Percentiles rank a stretch among this genome's conserved stretches.
Conservation (phyloP, 2,797 vertebrate species). For the Trachops cirrhosus region DNA sequence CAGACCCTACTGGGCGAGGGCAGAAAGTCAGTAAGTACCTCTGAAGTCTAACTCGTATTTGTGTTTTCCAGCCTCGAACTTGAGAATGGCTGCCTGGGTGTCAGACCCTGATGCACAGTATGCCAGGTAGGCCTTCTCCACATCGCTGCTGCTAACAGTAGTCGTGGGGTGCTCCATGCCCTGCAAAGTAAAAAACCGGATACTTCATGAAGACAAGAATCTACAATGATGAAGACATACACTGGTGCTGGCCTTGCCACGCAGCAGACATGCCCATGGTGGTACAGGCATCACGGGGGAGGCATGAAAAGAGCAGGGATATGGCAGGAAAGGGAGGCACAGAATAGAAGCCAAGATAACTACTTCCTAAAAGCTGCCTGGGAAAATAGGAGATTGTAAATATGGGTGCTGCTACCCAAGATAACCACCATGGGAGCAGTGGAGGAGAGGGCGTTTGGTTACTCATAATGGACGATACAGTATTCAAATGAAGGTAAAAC, state of each 20-base stretch:
- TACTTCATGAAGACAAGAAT: not conserved
- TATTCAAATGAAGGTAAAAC: not conserved
- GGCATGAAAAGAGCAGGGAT: not conserved
- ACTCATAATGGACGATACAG: not conserved
- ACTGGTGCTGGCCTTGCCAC: not conserved
- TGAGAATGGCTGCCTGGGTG: conserved; percentile 73
- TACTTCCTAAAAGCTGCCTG: not conserved
- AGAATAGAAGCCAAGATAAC: not conserved
- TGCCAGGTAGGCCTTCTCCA: conserved; percentile 90
- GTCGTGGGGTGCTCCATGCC: conserved; percentile 74
- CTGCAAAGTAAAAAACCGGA: conserved; percentile 78
- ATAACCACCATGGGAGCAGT: not conserved
- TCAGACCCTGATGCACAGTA: conserved; percentile 72
- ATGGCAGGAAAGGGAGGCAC: not conserved
- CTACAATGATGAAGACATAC: not conserved
- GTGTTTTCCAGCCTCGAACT: conserved; percentile 85
- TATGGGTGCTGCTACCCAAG: not conserved
- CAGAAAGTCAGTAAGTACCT: conserved; percentile 63
- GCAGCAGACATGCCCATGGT: not conserved
- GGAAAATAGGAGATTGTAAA: not conserved
- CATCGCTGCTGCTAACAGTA: conserved; percentile 84
- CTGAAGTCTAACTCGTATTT: conserved; percentile 88
- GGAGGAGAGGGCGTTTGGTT: not conserved
- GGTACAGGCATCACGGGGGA: not conserved
- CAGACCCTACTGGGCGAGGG: not conserved